Conservation (phyloP, 2,797 vertebrate species). For the Girardinus metallicus region DNA sequence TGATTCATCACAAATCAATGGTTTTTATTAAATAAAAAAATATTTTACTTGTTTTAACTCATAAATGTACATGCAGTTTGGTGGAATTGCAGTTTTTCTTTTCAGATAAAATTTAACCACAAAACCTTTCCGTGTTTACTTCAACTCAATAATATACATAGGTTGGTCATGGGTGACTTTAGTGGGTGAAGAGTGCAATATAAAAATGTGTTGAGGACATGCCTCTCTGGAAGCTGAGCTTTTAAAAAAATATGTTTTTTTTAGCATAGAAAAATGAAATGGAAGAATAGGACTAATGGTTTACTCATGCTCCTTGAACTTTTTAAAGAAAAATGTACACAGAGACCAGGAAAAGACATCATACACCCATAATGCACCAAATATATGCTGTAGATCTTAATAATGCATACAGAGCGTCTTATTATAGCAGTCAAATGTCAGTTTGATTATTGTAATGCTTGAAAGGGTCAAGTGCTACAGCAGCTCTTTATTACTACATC, state of each 20-base stretch:
- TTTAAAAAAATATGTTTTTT: not conserved
- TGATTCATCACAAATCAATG: not conserved
- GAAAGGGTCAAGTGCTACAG: slow-evolving; percentile 5
- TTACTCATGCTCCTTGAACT: not conserved
- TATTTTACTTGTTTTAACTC: not conserved
- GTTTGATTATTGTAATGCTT: slow-evolving; percentile 12
- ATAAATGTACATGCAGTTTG: not conserved
- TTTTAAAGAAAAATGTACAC: not conserved
- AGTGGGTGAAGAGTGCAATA: not conserved
- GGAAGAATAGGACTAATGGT: not conserved
- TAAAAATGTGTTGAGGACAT: not conserved
- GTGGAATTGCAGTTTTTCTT: not conserved
- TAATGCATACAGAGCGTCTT: slow-evolving; percentile 17
- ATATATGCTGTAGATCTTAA: slow-evolving; percentile 9
- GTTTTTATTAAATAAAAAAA: not conserved
- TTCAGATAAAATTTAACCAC: not conserved
- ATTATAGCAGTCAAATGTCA: slow-evolving; percentile 11
- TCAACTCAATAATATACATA: not conserved
- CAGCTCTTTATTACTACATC: slow-evolving; percentile 6
- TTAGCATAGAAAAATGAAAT: not conserved
- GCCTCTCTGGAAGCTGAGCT: not conserved
- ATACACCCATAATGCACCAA: slow-evolving; percentile 16
- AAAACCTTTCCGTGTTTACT: not conserved
- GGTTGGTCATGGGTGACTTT: not conserved
- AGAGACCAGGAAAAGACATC: not conserved